Conservation (phyloP, 2,113 vertebrate species). For the Gymnogyps californianus region DNA sequence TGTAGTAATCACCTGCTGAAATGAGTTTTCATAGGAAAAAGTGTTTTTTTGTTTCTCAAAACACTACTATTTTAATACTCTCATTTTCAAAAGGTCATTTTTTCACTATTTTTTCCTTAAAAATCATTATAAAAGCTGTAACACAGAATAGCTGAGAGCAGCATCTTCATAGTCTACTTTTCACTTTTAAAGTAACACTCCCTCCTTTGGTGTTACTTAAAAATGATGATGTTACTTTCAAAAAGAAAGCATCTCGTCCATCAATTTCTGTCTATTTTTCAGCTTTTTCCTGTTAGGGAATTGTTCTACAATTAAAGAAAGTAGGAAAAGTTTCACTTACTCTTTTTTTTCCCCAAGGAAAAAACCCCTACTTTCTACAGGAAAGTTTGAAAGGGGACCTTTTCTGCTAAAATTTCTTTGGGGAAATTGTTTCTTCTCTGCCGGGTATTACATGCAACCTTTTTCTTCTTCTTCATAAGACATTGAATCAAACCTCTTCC, state of each 20-base stretch:
- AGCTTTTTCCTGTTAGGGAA: not conserved
- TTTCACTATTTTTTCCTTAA: not conserved
- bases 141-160: not conserved
- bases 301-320: not conserved
- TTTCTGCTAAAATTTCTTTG: not conserved
- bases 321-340: not conserved
- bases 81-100: not conserved
- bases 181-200: not conserved
- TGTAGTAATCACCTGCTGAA: not conserved
- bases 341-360: accelerated
- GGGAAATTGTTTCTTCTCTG: not conserved
- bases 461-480: not conserved
- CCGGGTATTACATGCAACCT: not conserved
- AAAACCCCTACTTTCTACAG: accelerated
- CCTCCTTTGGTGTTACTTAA: not conserved
- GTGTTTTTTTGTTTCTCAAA: not conserved
- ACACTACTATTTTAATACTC: not conserved
- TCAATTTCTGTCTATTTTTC: not conserved
- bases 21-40: not conserved
- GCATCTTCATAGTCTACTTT: not conserved
- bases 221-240: not conserved
- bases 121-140: not conserved
- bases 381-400: not conserved
- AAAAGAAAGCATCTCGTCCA: not conserved
- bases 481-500: not conserved